Evolutionary conservation across 2,113 vertebrate species (phyloP).

Genomic region (Pseudopodoces humilis): DNA sequence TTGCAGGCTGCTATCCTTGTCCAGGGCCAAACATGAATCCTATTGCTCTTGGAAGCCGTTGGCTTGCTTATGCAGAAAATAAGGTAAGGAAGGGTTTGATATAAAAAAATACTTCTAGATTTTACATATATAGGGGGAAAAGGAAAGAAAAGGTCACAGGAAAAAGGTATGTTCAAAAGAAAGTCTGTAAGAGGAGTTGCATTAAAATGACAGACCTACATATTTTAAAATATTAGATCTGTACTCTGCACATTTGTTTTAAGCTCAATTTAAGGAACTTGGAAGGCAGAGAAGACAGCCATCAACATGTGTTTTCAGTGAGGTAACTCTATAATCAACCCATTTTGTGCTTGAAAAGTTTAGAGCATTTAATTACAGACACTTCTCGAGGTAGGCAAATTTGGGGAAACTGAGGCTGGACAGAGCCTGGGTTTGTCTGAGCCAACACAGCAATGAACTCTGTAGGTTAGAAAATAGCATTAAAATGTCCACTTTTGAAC

Average conservation of each 20-base stretch:
- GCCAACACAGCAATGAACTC: not conserved
- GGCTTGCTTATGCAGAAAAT: conserved; percentile 98
- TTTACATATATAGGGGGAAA: fast-evolving
- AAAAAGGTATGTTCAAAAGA: not conserved
- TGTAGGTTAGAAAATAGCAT: not conserved
- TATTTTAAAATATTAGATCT: not conserved
- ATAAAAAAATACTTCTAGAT: not conserved
- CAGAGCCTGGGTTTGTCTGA: not conserved
- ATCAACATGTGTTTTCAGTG: not conserved
- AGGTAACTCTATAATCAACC: not conserved
- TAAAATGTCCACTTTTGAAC: not conserved
- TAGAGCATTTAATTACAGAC: not conserved
- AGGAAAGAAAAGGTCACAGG: not conserved
- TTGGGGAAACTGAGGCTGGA: not conserved
- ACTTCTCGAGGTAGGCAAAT: not conserved
- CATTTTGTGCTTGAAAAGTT: not conserved
- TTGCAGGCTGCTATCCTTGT: conserved; percentile 94
- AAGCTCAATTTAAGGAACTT: not conserved
- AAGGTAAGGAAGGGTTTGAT: conserved; percentile 80
- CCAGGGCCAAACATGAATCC: conserved; percentile 97
- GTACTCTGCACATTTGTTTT: not conserved
- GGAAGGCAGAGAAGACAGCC: not conserved
- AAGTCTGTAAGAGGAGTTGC: not conserved
- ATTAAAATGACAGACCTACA: not conserved
- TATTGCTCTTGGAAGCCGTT: conserved; percentile 91